Evolutionary conservation across 2,797 vertebrate genomes (phyloP), one percentile per base, ranked within the genome.

Genomic region (Anguilla anguilla): DNA sequence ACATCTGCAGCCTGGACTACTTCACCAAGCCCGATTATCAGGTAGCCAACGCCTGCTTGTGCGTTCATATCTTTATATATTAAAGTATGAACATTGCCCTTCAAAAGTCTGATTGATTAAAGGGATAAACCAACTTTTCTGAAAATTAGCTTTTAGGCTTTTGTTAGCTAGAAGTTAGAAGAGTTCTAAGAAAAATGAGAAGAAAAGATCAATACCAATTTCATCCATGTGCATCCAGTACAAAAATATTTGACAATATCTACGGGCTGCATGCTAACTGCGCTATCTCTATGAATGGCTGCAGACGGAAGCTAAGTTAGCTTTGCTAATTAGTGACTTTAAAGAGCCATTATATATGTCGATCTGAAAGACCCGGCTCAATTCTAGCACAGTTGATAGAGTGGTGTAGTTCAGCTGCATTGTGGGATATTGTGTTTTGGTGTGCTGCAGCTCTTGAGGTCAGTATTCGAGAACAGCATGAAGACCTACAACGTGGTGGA

Each of bases 11-110:
- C 93, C 96, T 99, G 89, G 98, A 99, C 96, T 99, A 99, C 94
- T 98, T 98, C 94, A 99, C 98, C n/a, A 99, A 99, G 93, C 99
- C 99, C 1, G 98, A 99, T 93, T 99, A 99, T 92, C 97, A 98
- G 98, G 99, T 99, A 95, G 94, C 72, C 11, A 0, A 3, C 86
- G 4, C 90, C 28, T 59, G 84, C 57, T 19, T 39, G 61, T 46
- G 35, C 0, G 0, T 57, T 85, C 0, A 64, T 53, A 2, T 0
- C 51, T 15, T 51, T 22, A 9, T 6, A 13, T 43, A 39, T 79
- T 43, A 22, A 39, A 79, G 22, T 61, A 9, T 67, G 61, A 64
- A 19, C 64, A n/a, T 17, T 43, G 13, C 39, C 72, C 31, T 28
- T 43, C 35, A 19, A 43, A 43, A 13, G 35, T 77, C 72, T 43